Percentiles rank a stretch among this genome's conserved stretches.
These are phyloP conservation scores for Drosophila guanche DNA, from an alignment of 1,140 invertebrate species.

Conservation along the genomic window DNA sequence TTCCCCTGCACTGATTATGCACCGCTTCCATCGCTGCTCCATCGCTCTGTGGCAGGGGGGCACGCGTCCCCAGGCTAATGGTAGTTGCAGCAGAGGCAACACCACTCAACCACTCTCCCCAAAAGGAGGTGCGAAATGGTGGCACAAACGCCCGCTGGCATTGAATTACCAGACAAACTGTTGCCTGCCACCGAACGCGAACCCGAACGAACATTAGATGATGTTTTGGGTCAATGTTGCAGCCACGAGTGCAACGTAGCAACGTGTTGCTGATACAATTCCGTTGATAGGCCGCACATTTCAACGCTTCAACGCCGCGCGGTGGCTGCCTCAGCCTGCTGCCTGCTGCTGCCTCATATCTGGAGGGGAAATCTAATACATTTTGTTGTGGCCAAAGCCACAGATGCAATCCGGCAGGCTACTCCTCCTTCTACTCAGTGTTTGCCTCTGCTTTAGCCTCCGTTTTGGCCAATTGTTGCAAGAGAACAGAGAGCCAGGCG, in stretches of 20 bases:
- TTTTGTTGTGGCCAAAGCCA: conserved; percentile 66
- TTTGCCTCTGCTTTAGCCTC: no score
- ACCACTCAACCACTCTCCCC: conserved; percentile 12
- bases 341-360: conserved; percentile 41
- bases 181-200: conserved; percentile 47
- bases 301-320: conserved; percentile 69
- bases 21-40: conserved; percentile 63
- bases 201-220: conserved; percentile 65
- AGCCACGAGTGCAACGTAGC: conserved; percentile 16
- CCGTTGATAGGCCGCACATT: conserved; percentile 79
- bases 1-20: conserved; percentile 77
- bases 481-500: conserved; percentile 14
- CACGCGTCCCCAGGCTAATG: conserved; percentile 63
- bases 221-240: conserved; percentile 39
- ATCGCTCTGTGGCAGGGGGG: conserved; percentile 63
- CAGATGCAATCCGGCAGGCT: no score
- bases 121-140: conserved; percentile 78
- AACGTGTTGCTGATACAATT: conserved; percentile 81
- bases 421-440: no score
- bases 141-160: conserved; percentile 72
- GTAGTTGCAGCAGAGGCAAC: conserved; percentile 35
- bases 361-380: conserved; percentile 70
- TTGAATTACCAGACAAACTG: conserved; percentile 81
- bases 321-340: conserved; percentile 32
- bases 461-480: conserved; percentile 46